These are phyloP conservation scores for Equus quagga DNA, from an alignment of 2,113 vertebrate species.

Conservation along the genomic window DNA sequence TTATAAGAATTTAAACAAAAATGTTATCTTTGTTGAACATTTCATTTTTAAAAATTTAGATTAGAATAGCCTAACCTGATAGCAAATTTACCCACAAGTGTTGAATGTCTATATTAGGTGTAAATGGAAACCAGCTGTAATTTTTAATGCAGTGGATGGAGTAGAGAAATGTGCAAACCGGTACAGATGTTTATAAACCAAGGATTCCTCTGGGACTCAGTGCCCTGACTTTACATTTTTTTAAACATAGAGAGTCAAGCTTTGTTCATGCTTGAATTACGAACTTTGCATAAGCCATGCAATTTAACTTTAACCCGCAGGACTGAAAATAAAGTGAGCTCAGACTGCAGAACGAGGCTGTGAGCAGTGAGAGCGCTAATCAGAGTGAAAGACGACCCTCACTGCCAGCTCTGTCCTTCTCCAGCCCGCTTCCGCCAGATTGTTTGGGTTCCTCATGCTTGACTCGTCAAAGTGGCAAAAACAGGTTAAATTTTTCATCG, in stretches of 20 bases:
- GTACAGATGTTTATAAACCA: conserved; percentile 72
- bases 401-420: not conserved
- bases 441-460: not conserved
- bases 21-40: not conserved
- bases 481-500: not conserved
- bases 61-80: conserved; percentile 10
- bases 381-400: conserved; percentile 6
- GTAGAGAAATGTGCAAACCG: conserved; percentile 52
- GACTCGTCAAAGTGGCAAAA: conserved; percentile 41
- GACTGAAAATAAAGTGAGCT: conserved; percentile 66
- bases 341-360: not conserved
- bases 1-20: conserved; percentile 51
- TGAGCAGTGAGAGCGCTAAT: conserved; percentile 13
- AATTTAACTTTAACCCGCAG: conserved; percentile 76
- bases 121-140: conserved; percentile 61
- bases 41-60: not conserved
- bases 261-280: conserved; percentile 77
- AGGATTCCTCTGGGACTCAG: conserved; percentile 52
- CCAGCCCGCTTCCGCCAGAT: not conserved
- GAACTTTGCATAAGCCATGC: conserved; percentile 71
- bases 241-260: conserved; percentile 21
- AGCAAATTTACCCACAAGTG: conserved; percentile 1
- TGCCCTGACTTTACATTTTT: conserved; percentile 43
- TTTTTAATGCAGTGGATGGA: conserved; percentile 47
- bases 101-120: conserved; percentile 20